Evolutionary conservation across 2,888 invertebrate species (phyloP), one percentile per base, ranked within the genome.

Genomic region (Anarsia innoxiella): DNA sequence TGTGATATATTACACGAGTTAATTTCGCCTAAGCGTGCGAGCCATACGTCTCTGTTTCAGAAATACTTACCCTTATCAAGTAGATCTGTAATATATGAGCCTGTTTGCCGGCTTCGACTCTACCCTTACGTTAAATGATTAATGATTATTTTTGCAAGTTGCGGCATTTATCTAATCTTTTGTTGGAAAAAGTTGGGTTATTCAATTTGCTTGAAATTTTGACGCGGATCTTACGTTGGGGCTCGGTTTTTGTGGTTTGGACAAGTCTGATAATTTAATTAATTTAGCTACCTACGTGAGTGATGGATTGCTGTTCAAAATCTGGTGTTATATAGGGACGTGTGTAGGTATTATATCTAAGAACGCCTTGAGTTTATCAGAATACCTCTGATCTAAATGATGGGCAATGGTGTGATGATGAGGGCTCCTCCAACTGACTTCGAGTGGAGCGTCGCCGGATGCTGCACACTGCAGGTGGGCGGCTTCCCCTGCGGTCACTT

Each of bases 401-500:
- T 90, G 91, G 9, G 90, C 89, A 40, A 93, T 84, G 3, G 84
- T 84, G 51, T 85, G 85, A 58, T 90, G 89, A 60, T 92, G 92
- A 11, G 92, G 92, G 40, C 91, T 91, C 54, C 93, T 89, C 95
- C 95, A 95, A 65, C 89, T 90, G 48, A 95, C 92, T 67, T 93
- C 93, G 53, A 95, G 88, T 0, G 95, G 95, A 41, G 92, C 91
- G 69, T 95, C 95, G n/a, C 95, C 95, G 41, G 92, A 89, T 1
- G 94, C 94, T 26, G 93, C 92, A 71, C 95, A 95, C 56, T 94
- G 94, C 36, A 96, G 87, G 59, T 92, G 91, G 1, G 94, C 94
- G 41, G 92, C 90, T 52, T 93, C 92, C 1, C 93, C 93, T 36
- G 93, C 93, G 15, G 93, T 92, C 40, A 94, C 92, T 51, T 93